These are phyloP conservation scores for pig (Sus scrofa) DNA, from an alignment of 2,113 vertebrate genomes.

Conservation along the genomic window DNA sequence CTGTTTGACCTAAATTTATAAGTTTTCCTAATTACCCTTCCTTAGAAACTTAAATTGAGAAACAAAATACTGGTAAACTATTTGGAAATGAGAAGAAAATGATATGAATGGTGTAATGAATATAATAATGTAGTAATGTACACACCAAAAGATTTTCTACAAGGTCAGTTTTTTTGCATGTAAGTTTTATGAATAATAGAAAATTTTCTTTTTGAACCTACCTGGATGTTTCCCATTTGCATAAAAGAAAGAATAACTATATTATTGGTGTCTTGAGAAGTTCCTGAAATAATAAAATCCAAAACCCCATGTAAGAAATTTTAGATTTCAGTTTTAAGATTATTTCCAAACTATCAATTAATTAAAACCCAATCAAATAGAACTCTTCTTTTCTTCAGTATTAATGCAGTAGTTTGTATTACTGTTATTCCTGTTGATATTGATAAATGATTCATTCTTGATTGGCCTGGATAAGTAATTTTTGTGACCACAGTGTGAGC, in stretches of 20 bases:
- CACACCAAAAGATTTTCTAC: background rate
- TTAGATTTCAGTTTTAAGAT: background rate
- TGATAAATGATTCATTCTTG: background rate
- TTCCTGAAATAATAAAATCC: background rate
- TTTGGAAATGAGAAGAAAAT: slow-evolving; percentile 25
- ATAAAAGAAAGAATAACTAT: background rate
- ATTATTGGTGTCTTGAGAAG: background rate
- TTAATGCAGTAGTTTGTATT: background rate
- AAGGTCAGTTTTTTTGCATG: slow-evolving; percentile 16
- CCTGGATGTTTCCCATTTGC: background rate
- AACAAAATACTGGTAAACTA: background rate
- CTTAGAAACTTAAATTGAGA: background rate
- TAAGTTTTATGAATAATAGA: background rate
- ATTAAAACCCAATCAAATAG: background rate
- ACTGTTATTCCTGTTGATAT: background rate
- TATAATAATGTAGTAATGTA: background rate
- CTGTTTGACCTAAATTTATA: background rate
- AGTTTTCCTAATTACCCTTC: background rate
- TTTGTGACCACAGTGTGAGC: background rate
- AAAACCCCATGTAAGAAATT: background rate
- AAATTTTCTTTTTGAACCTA: slow-evolving; percentile 13
- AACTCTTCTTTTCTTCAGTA: background rate
- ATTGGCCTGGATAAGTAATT: background rate
- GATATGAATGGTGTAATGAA: background rate
- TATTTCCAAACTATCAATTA: background rate